phyloP scores from a whole-genome alignment of 2,113 vertebrate genomes.

The Cairina moschata region DNA sequence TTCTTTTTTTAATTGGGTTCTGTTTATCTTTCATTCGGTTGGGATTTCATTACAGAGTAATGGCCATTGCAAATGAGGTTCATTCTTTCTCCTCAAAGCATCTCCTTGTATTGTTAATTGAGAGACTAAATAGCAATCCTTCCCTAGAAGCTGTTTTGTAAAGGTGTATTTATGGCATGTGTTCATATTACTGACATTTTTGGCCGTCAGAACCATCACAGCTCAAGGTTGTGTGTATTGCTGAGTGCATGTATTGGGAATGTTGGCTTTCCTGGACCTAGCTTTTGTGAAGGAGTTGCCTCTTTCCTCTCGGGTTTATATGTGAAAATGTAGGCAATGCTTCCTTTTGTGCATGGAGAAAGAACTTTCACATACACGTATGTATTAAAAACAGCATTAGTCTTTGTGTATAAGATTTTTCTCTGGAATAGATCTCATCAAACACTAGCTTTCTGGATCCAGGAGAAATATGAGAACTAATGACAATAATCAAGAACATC shows the following conservation, averaged over 20 bases:
- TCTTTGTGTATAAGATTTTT: not conserved
- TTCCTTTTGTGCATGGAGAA: not conserved
- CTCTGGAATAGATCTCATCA: not conserved
- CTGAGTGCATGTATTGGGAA: not conserved
- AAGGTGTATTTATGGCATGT: not conserved
- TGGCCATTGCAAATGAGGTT: not conserved
- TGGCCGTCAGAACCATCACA: not conserved
- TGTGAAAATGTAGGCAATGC: not conserved
- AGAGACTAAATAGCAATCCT: not conserved
- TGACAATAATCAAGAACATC: not conserved
- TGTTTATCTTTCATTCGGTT: not conserved
- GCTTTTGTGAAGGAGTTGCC: not conserved
- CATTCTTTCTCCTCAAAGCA: not conserved
- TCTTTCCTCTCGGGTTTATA: not conserved
- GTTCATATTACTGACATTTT: not conserved
- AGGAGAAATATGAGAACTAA: not conserved
- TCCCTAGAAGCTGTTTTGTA: not conserved
- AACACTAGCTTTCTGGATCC: not conserved
- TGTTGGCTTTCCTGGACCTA: not conserved
- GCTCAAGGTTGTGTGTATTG: not conserved
- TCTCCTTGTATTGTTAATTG: not conserved
- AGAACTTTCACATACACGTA: not conserved
- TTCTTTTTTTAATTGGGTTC: not conserved
- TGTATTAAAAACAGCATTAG: not conserved
- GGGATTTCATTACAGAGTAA: not conserved